A percentile compares a stretch with the other conserved stretches of the same genome.
These are phyloP conservation scores for Eumeta japonica DNA, from an alignment of 1,140 invertebrate genomes.

Conservation along the genomic window DNA sequence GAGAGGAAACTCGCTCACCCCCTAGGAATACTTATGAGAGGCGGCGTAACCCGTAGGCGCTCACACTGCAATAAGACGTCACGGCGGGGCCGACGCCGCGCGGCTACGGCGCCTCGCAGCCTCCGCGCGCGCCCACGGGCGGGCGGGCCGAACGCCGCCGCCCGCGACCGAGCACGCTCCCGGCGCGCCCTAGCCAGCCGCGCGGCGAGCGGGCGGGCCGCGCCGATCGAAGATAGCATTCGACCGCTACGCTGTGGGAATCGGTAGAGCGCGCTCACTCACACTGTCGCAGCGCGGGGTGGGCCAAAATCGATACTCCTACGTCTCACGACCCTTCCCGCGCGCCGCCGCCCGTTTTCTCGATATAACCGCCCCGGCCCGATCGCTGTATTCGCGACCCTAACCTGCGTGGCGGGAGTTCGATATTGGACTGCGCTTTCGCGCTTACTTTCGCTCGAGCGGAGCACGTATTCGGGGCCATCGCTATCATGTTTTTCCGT, in stretches of 20 bases:
- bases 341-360: slow-evolving; percentile 29
- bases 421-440: slow-evolving; percentile 37
- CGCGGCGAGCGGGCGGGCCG: slow-evolving; percentile 24
- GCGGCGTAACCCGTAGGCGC: too few species aligned
- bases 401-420: too few species aligned
- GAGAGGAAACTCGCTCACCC: too few species aligned
- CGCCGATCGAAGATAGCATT: slow-evolving; percentile 37
- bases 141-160: too few species aligned
- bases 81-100: too few species aligned
- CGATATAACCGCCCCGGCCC: slow-evolving; percentile 50
- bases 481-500: slow-evolving; percentile 20
- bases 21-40: too few species aligned
- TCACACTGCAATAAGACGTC: too few species aligned
- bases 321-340: slow-evolving; percentile 41
- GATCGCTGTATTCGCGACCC: slow-evolving; percentile 40
- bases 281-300: slow-evolving; percentile 47
- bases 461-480: slow-evolving; percentile 6
- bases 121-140: neutral
- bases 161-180: too few species aligned
- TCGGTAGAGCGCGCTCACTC: too few species aligned
- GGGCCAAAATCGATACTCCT: slow-evolving; percentile 53
- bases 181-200: too few species aligned
- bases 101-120: neutral
- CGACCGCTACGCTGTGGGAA: too few species aligned
- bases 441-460: slow-evolving; percentile 14